Base-by-base conservation (phyloP, 2,797 vertebrate species). In the Capromys pilorides region DNA sequence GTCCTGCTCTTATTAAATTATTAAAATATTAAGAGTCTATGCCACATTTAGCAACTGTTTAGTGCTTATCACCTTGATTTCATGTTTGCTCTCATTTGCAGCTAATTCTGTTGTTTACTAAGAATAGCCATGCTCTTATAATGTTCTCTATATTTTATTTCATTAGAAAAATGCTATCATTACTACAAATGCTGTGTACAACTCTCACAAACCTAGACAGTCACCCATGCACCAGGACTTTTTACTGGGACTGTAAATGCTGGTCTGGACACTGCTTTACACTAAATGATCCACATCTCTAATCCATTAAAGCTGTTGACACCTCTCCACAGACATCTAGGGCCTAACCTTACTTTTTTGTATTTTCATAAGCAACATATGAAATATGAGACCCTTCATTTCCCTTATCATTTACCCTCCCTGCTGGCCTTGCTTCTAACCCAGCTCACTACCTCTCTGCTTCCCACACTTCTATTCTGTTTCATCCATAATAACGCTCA, bases 281-380 rank as follows among this genome's bases (percentile, higher is more conserved):
- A 18, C n/a, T 67, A 73, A 31, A 19, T 62, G 39, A 92, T 73
- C 10, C 45, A 71, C 54, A 82, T 51, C 36, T 75, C 75, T 82
- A 67, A 45, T 75, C 51, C 66, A 83, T n/a, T 7, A 92, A 33
- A 7, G 71, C 57, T 59, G 31, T 0, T 67, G 16, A 62, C 24
- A 64, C 49, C 45, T 57, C 61, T 86, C 75, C 39, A 83, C 57
- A 73, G 49, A 78, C 0, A 86, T 39, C 28, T 24, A 77, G n/a
- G 39, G 18, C 45, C 73, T 96, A 41, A 22, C 59, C 59, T 71
- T 75, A 16, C 66, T 39, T 88, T 62, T 61, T 91, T 73, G 67
- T 77, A 36, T 86, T 90, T 92, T 83, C 45, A 93, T 80, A 36
- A 93, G n/a, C 16, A 90, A 61, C 31, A 54, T 54, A 86, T 24